Percentiles rank a stretch among this genome's conserved stretches.
Evolutionary conservation across 2,113 vertebrate species (phyloP).

Genomic region (Clarias macrocephalus): DNA sequence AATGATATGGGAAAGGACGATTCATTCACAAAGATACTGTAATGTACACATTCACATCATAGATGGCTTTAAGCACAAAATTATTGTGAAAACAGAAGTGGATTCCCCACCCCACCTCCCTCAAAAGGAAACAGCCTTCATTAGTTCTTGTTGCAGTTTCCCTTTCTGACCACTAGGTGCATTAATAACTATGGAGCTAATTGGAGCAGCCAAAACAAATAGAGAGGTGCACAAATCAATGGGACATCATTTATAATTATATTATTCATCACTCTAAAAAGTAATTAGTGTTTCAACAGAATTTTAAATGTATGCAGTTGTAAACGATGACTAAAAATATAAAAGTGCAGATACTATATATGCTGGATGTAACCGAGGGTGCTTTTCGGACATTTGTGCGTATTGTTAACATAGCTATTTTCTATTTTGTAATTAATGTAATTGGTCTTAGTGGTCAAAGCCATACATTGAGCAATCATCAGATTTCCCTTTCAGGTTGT

Average conservation of each 20-base stretch:
- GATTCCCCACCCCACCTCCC: fast-evolving
- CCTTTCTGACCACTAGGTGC: neutral
- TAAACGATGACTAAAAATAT: neutral
- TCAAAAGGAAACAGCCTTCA: neutral
- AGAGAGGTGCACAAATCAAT: neutral
- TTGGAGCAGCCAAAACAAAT: neutral
- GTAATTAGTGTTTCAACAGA: neutral
- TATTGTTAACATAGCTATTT: neutral
- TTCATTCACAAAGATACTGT: neutral
- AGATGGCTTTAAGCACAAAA: neutral
- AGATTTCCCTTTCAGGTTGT: neutral
- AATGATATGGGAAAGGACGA: neutral
- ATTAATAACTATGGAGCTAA: neutral
- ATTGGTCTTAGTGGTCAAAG: neutral
- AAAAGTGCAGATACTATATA: neutral
- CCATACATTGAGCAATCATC: neutral
- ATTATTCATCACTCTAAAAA: neutral
- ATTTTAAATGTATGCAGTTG: neutral
- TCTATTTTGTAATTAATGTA: neutral
- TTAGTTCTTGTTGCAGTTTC: neutral
- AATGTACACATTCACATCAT: neutral
- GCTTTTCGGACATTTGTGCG: neutral
- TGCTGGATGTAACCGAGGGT: neutral
- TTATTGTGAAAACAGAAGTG: neutral
- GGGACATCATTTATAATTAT: neutral